Evolutionary conservation across 2,888 invertebrate genomes (phyloP).

Genomic region (Tribolium freemani): DNA sequence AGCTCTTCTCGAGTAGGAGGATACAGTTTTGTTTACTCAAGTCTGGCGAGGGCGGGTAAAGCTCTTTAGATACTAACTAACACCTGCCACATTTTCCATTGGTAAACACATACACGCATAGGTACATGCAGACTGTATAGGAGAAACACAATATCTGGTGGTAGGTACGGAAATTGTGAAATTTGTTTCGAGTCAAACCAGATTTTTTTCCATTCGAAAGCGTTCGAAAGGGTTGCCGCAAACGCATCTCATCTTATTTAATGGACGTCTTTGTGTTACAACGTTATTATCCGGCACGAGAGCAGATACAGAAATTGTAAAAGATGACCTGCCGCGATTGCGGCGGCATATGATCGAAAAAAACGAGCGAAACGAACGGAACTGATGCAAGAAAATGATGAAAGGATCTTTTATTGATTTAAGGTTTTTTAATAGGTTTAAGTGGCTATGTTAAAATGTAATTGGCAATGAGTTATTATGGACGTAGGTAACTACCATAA

Average conservation of each 20-base stretch:
- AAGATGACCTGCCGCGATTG: constrained; percentile 25
- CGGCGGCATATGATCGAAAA: constrained; percentile 5
- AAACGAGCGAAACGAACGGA: constrained; percentile 18
- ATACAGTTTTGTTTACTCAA: constrained; percentile 43
- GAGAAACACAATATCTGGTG: constrained; percentile 8
- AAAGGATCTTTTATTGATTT: constrained; percentile 26
- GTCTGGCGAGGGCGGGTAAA: constrained; percentile 36
- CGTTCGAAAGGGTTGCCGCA: constrained; percentile 30
- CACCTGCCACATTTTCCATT: constrained; percentile 38
- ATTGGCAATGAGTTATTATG: constrained; percentile 17
- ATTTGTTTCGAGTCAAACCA: not conserved
- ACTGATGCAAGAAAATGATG: constrained; percentile 35
- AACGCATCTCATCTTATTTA: constrained; percentile 36
- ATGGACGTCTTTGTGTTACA: constrained; percentile 40
- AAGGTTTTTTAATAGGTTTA: constrained; percentile 12
- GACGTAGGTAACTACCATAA: no score
- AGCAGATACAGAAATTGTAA: constrained; percentile 22
- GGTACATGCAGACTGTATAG: constrained; percentile 8
- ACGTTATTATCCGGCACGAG: constrained; percentile 40
- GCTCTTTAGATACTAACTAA: constrained; percentile 36
- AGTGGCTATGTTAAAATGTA: constrained; percentile 15
- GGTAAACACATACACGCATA: not conserved
- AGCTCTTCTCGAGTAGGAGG: constrained; percentile 36
- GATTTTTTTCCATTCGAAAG: constrained; percentile 21
- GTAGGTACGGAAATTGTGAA: constrained; percentile 13